Percentiles rank a stretch among this genome's conserved stretches.
Evolutionary conservation across 2,113 vertebrate genomes (phyloP).

Genomic region (Myotis yumanensis): DNA sequence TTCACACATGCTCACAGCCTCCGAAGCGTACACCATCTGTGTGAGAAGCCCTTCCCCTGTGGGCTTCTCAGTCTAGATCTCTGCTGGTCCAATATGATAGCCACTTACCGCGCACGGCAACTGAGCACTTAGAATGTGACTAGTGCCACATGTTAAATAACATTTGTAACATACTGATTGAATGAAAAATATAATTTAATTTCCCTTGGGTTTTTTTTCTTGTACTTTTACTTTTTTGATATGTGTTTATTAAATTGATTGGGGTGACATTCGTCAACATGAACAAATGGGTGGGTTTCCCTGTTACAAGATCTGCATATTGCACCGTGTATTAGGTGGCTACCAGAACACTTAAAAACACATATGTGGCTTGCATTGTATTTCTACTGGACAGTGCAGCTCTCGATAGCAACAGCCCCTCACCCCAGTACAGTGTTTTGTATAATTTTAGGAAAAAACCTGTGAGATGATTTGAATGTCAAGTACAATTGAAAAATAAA

Average conservation of each 20-base stretch:
- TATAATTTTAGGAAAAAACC: neutral
- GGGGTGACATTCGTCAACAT: too few species aligned
- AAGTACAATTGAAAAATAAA: neutral
- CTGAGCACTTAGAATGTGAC: neutral
- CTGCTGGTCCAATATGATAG: neutral
- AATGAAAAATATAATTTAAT: neutral
- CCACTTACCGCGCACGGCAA: fast-evolving
- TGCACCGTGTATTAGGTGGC: neutral
- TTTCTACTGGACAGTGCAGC: neutral
- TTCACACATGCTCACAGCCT: neutral
- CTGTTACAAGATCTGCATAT: too few species aligned
- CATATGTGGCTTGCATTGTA: neutral
- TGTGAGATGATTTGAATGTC: neutral
- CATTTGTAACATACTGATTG: neutral
- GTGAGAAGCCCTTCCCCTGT: neutral
- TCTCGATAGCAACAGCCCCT: neutral
- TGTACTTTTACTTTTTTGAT: neutral
- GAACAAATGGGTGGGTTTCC: too few species aligned
- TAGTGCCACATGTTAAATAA: neutral
- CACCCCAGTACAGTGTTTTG: neutral
- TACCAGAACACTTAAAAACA: neutral
- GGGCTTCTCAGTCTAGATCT: neutral
- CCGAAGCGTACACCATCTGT: too few species aligned
- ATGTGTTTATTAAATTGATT: too few species aligned
- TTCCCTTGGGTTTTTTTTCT: neutral